These are phyloP conservation scores for Neolamprologus variostigma DNA, from an alignment of 2,113 vertebrate genomes.

Conservation along the genomic window DNA sequence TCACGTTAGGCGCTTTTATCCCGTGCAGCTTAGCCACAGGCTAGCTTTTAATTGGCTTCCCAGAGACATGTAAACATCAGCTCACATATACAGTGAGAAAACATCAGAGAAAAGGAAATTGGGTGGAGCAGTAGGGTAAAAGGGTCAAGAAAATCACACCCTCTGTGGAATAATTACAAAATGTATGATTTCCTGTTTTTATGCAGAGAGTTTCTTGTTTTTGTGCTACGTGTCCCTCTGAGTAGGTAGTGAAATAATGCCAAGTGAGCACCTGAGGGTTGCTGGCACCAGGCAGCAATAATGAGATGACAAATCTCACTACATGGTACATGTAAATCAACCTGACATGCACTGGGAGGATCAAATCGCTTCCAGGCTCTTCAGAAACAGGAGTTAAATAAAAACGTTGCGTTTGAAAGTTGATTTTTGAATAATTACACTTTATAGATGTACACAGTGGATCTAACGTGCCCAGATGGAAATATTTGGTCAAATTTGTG, in stretches of 20 bases:
- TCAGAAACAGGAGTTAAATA: neutral
- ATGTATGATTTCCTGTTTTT: neutral
- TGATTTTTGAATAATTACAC: neutral
- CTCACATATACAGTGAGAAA: constrained; percentile 24
- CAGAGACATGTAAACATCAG: constrained; percentile 52
- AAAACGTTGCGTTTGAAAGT: neutral
- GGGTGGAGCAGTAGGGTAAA: neutral
- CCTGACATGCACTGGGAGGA: neutral
- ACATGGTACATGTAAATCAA: neutral
- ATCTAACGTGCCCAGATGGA: neutral
- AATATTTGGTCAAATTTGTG: neutral
- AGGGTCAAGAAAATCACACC: neutral
- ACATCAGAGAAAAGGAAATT: constrained; percentile 31
- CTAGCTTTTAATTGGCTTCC: constrained; percentile 64
- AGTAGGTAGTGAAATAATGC: neutral
- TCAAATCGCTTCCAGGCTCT: neutral
- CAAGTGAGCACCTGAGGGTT: neutral
- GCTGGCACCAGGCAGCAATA: neutral
- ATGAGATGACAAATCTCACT: neutral
- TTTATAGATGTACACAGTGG: neutral
- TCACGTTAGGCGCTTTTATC: constrained; percentile 33
- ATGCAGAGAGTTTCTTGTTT: neutral
- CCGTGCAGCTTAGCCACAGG: constrained; percentile 38
- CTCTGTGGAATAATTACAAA: neutral
- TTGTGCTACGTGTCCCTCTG: neutral